Evolutionary conservation across 2,888 invertebrate species (phyloP).

Genomic region (Xanthorhoe designata): DNA sequence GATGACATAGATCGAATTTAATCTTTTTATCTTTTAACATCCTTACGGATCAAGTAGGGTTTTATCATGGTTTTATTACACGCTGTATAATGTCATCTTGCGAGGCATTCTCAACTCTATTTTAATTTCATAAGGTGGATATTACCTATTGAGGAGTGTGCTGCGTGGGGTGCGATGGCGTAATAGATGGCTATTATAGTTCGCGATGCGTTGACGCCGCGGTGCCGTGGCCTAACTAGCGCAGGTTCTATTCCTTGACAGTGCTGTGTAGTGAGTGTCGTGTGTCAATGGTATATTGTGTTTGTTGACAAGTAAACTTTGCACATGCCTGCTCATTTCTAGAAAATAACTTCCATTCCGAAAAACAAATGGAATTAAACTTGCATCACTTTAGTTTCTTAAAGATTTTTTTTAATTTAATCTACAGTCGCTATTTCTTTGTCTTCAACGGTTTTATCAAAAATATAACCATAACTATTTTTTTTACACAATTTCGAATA

Average conservation of each 20-base stretch:
- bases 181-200: slow-evolving; percentile 36
- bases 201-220: slow-evolving; percentile 14
- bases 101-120: background rate
- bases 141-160: background rate
- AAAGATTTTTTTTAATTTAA: background rate
- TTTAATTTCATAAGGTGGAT: background rate
- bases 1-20: too few species aligned
- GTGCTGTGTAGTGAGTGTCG: slow-evolving; percentile 26
- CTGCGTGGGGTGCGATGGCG: background rate
- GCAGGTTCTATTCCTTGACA: slow-evolving; percentile 20
- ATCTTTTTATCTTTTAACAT: too few species aligned
- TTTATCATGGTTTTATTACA: too few species aligned
- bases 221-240: slow-evolving; percentile 34
- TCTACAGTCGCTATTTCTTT: background rate
- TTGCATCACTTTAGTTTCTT: too few species aligned
- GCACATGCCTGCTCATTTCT: slow-evolving; percentile 10
- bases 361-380: too few species aligned
- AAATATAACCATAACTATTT: background rate
- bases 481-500: too few species aligned
- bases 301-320: slow-evolving; percentile 14
- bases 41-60: too few species aligned
- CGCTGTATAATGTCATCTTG: background rate
- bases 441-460: background rate
- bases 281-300: slow-evolving; percentile 22
- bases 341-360: background rate